Percentiles rank a stretch among this genome's conserved stretches.
Conservation (phyloP, 2,113 vertebrate genomes). For the Halcyon malimbica region DNA sequence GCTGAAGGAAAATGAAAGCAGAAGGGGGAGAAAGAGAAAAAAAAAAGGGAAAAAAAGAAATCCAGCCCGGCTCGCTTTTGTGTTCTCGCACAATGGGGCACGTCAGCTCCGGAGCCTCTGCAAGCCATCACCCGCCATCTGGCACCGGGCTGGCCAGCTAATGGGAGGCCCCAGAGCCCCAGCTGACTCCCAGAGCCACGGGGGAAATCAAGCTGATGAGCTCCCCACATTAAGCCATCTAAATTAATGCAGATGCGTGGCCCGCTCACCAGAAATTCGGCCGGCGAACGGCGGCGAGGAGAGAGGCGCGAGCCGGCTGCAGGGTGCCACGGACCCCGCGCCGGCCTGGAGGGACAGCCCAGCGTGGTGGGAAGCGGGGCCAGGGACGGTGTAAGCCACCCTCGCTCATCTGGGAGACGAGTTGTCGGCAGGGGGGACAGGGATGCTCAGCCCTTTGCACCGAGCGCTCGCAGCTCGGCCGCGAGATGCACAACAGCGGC, state of each 20-base stretch:
- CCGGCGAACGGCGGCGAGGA: neutral
- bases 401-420: neutral
- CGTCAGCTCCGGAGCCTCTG: conserved; percentile 51
- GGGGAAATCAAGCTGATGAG: conserved; percentile 70
- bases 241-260: conserved; percentile 44
- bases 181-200: conserved; percentile 73
- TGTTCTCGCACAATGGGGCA: conserved; percentile 40
- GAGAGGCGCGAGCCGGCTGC: neutral
- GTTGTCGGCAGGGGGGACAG: rapidly evolving
- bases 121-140: conserved; percentile 74
- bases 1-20: neutral
- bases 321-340: rapidly evolving
- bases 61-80: conserved; percentile 19
- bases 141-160: conserved; percentile 61
- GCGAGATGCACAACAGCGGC: neutral
- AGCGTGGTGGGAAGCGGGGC: rapidly evolving
- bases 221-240: neutral
- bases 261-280: neutral
- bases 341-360: neutral
- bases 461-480: neutral
- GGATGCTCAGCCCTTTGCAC: neutral
- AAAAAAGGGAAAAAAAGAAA: neutral
- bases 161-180: conserved; percentile 64
- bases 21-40: neutral
- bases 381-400: rapidly evolving